A percentile compares a stretch with the other conserved stretches of the same genome.
Evolutionary conservation across 2,888 invertebrate genomes (phyloP).

Genomic region (Sinotaia quadrata): DNA sequence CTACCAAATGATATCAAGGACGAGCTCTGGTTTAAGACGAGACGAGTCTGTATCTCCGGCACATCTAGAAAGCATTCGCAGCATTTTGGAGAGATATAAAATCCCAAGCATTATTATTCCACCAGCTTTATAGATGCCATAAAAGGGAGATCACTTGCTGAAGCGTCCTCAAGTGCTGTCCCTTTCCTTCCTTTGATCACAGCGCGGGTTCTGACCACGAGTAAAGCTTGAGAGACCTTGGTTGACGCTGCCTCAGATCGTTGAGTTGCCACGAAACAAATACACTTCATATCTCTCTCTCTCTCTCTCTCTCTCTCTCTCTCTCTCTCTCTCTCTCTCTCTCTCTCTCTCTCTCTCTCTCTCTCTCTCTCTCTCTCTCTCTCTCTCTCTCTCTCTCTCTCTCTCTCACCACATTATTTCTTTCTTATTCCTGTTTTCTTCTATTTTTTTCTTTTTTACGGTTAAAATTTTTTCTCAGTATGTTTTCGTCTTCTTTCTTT

Average conservation of each 20-base stretch:
- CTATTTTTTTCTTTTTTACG: not conserved
- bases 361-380: not conserved
- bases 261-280: not conserved
- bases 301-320: not conserved
- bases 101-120: too few species aligned
- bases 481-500: not conserved
- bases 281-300: not conserved
- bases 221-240: not conserved
- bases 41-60: too few species aligned
- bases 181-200: not conserved
- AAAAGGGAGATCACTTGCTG: not conserved
- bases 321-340: not conserved
- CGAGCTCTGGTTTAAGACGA: too few species aligned
- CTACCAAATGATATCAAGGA: too few species aligned
- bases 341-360: not conserved
- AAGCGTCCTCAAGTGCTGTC: not conserved
- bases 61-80: too few species aligned
- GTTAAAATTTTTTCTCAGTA: not conserved
- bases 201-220: not conserved
- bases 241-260: not conserved
- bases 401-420: not conserved
- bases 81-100: too few species aligned
- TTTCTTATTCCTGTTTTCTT: not conserved
- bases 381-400: not conserved
- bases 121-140: not conserved